A percentile compares a stretch with the other conserved stretches of the same genome.
Evolutionary conservation across 1,140 invertebrate species (phyloP).

Genomic region (Ridgeia piscesae): DNA sequence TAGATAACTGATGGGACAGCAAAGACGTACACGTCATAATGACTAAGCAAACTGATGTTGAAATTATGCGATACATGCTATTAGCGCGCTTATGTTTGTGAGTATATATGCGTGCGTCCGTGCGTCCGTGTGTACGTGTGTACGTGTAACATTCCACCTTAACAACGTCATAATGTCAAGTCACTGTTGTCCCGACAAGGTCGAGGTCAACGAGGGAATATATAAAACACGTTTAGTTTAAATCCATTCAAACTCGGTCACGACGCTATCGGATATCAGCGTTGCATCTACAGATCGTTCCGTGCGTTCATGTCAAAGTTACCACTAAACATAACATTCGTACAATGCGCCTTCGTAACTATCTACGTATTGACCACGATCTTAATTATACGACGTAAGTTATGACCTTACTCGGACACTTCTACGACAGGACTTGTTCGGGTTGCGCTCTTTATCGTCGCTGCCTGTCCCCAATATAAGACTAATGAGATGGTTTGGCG

Average conservation of each 20-base stretch:
- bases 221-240: not conserved
- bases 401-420: not conserved
- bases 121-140: not conserved
- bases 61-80: too few species aligned
- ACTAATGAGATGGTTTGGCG: not conserved
- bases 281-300: not conserved
- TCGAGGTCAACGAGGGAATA: not conserved
- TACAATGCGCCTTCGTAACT: not conserved
- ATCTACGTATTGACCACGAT: not conserved
- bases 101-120: not conserved
- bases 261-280: not conserved
- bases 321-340: not conserved
- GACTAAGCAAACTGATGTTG: too few species aligned
- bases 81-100: too few species aligned
- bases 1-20: too few species aligned
- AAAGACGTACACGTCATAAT: too few species aligned
- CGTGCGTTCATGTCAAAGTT: not conserved
- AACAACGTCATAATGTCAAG: not conserved
- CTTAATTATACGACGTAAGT: not conserved
- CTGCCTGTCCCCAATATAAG: not conserved
- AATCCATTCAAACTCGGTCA: not conserved
- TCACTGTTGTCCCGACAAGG: not conserved
- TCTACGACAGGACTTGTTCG: not conserved
- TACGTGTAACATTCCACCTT: not conserved
- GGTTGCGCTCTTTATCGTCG: not conserved